Evolutionary conservation across 1,140 invertebrate species (phyloP), one percentile per base, ranked within the genome.

Genomic region (Spodoptera frugiperda): DNA sequence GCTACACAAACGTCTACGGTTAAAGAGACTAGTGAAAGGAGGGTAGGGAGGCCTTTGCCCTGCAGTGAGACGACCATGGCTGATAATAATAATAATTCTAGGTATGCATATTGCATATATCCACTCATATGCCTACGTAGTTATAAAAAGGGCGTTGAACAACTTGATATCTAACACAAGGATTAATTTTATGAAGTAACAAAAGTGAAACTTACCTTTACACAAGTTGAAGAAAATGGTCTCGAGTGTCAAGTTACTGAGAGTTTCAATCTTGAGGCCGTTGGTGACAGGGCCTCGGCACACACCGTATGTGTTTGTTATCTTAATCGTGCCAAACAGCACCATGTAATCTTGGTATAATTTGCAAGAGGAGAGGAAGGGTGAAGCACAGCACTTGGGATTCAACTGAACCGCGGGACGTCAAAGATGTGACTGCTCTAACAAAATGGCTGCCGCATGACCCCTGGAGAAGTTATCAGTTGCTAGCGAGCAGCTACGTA

Each of bases 381-480:
- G 15, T 57, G n/a, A 59, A 78, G 73, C 77, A 65, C 63, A 79
- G 67, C 78, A 68, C 79, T 39, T 75, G 21, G 70, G 71, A 83
- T 79, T 80, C 85, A 76, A 87, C 78, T 68, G 78, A 48, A 70
- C 53, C 71, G 67, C 70, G 59, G 65, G 78, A 82, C 82, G 84
- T 83, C 82, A 61, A 76, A 86, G 84, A 84, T 85, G 82, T 80
- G 81, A 92, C 90, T 92, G 78, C 65, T 84, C 83, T 39, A 39
- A 39, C 33, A 88, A 89, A 87, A 89, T 90, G 85, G 85, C 89
- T 87, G 88, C 85, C 78, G 83, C 82, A 81, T 90, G 88, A 88
- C 89, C 89, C 88, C 81, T 78, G 68, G 33, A 71, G 72, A 19
- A 78, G 79, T 87, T 89, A 90, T 90, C 88, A 82, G 83, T 78